Evolutionary conservation across 2,888 invertebrate genomes (phyloP).

Genomic region (Andrena chrysosceles): DNA sequence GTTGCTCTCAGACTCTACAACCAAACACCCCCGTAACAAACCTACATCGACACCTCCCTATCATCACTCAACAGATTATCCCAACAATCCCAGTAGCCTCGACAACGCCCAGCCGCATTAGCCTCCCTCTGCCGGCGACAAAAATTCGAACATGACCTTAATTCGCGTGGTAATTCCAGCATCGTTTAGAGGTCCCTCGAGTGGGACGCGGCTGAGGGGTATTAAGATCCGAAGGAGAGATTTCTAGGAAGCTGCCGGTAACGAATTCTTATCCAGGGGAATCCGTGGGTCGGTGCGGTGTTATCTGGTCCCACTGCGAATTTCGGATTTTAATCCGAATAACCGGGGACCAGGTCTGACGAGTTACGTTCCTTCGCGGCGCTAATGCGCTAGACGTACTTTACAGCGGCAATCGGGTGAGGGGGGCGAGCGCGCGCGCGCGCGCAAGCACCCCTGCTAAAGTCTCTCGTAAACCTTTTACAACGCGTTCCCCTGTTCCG

Average conservation of each 20-base stretch:
- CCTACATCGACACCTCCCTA: not conserved
- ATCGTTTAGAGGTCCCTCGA: slow-evolving; percentile 4
- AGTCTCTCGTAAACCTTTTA: slow-evolving; percentile 39
- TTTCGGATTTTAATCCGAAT: slow-evolving; percentile 60
- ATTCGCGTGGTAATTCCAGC: slow-evolving; percentile 27
- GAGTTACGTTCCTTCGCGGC: slow-evolving; percentile 27
- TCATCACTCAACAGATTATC: not conserved
- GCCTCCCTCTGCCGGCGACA: slow-evolving; percentile 15
- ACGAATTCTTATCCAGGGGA: slow-evolving; percentile 26
- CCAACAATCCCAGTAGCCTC: not conserved
- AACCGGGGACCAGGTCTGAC: slow-evolving; percentile 13
- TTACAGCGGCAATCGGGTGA: slow-evolving; percentile 25
- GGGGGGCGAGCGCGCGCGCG: not conserved
- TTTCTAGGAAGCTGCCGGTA: slow-evolving; percentile 30
- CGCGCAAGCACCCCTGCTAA: slow-evolving; percentile 7
- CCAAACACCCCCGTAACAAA: not conserved
- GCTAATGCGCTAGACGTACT: slow-evolving; percentile 49
- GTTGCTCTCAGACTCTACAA: no score
- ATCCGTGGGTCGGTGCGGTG: slow-evolving; percentile 19
- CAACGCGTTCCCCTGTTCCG: slow-evolving; percentile 21
- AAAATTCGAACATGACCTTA: slow-evolving; percentile 15
- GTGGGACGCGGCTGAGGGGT: not conserved
- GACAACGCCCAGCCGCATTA: not conserved
- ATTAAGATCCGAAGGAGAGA: slow-evolving; percentile 40
- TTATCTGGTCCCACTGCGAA: slow-evolving; percentile 21